Percentiles rank a stretch among this genome's conserved stretches.
Conservation (phyloP, 2,888 invertebrate species). For the Unio pictorum region DNA sequence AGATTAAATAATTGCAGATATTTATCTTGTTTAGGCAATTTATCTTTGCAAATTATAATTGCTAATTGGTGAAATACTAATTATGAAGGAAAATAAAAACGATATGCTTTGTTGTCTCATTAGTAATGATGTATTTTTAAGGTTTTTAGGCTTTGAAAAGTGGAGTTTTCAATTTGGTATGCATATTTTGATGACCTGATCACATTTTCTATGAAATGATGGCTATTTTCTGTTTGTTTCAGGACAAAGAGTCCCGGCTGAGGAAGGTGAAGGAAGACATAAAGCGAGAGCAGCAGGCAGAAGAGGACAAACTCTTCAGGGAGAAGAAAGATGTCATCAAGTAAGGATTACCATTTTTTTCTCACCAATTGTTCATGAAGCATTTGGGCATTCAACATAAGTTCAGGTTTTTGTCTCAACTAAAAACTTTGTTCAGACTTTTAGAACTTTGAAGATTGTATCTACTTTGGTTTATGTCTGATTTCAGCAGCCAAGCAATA, state of each 20-base stretch:
- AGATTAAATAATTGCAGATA: too few species aligned
- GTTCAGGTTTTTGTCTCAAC: neutral
- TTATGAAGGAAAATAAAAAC: too few species aligned
- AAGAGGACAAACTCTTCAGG: slow-evolving; percentile 53
- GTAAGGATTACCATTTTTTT: slow-evolving; percentile 33
- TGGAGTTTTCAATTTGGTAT: too few species aligned
- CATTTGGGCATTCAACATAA: neutral
- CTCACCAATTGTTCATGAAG: neutral
- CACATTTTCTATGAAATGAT: too few species aligned
- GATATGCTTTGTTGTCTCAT: too few species aligned
- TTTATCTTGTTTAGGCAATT: too few species aligned
- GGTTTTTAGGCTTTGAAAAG: too few species aligned
- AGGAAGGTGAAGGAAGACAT: slow-evolving; percentile 57
- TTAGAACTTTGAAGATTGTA: neutral
- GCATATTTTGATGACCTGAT: too few species aligned
- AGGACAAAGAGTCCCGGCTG: slow-evolving; percentile 61
- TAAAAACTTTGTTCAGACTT: neutral
- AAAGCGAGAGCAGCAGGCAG: slow-evolving; percentile 56
- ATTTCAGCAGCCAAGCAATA: neutral
- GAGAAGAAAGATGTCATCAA: slow-evolving; percentile 57
- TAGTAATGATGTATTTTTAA: too few species aligned
- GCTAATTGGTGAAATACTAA: too few species aligned
- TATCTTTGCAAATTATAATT: too few species aligned
- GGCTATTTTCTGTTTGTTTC: slow-evolving; percentile 1
- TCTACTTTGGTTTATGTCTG: neutral